Conservation (phyloP, 2,888 invertebrate species). For the Hydrotaea diabolus region DNA sequence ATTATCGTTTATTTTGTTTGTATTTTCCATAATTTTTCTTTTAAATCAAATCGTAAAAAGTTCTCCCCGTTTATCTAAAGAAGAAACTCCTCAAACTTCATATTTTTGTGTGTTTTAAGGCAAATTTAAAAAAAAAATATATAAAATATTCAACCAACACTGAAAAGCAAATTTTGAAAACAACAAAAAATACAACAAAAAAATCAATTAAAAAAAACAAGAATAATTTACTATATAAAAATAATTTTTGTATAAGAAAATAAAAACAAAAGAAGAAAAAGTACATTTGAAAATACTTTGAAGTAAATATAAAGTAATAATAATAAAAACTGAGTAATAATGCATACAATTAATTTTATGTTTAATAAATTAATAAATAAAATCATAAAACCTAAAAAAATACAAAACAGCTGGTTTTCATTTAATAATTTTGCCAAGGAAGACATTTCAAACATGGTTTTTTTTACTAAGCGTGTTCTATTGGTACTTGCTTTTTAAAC, state of each 20-base stretch:
- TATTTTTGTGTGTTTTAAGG: slow-evolving; percentile 13
- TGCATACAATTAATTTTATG: slow-evolving; percentile 72
- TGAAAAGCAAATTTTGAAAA: slow-evolving; percentile 14
- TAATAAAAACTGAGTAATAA: slow-evolving; percentile 70
- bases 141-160: slow-evolving; percentile 17
- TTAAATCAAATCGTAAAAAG: slow-evolving; percentile 56
- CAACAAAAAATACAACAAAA: slow-evolving; percentile 29
- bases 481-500: no score
- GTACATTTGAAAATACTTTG: slow-evolving; percentile 69
- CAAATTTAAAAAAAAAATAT: neutral
- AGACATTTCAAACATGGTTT: no score
- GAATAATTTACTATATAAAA: slow-evolving; percentile 61
- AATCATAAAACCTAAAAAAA: slow-evolving; percentile 69
- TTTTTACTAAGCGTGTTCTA: no score
- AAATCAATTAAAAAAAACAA: slow-evolving; percentile 36
- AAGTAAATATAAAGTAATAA: slow-evolving; percentile 71
- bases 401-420: slow-evolving; percentile 12
- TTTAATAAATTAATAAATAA: slow-evolving; percentile 72
- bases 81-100: slow-evolving; percentile 17
- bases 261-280: slow-evolving; percentile 54
- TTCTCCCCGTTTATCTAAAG: slow-evolving; percentile 20
- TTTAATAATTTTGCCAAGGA: no score
- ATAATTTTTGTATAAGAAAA: slow-evolving; percentile 65
- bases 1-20: neutral
- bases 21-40: slow-evolving; percentile 7